These are phyloP conservation scores for Gonocerus acuteangulatus DNA, from an alignment of 2,888 invertebrate species.

Conservation along the genomic window DNA sequence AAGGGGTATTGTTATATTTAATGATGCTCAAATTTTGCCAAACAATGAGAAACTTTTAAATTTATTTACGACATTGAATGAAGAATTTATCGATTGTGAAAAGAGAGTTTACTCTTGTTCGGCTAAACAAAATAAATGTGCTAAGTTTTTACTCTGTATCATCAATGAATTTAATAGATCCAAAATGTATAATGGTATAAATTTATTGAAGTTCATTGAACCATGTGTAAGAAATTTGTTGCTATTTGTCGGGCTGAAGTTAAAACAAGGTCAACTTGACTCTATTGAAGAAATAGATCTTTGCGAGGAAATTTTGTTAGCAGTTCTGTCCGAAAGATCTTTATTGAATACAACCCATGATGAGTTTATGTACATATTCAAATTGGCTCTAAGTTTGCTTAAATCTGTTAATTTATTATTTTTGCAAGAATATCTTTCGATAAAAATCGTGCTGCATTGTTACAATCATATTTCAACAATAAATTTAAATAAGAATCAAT, in stretches of 20 bases:
- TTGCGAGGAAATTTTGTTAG: background rate
- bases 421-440: conserved; percentile 4
- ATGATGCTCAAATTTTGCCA: conserved; percentile 3
- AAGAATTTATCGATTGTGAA: conserved; percentile 23
- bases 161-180: background rate
- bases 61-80: conserved; percentile 11
- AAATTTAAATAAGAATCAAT: background rate
- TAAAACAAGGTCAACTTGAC: background rate
- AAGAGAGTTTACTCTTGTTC: conserved; percentile 25
- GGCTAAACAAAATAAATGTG: conserved; percentile 20
- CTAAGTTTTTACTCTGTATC: conserved; percentile 3
- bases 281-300: background rate
- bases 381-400: background rate
- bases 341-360: background rate
- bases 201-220: background rate
- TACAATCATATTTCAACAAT: background rate
- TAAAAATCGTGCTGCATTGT: background rate
- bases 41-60: background rate
- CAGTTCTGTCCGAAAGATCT: background rate
- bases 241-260: background rate
- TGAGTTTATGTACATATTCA: background rate
- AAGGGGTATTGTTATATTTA: conserved; percentile 8
- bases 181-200: too few species aligned
- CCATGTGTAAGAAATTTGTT: conserved; percentile 2
- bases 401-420: background rate